Evolutionary conservation across 2,888 invertebrate genomes (phyloP).

Genomic region (Keiferia lycopersicella): DNA sequence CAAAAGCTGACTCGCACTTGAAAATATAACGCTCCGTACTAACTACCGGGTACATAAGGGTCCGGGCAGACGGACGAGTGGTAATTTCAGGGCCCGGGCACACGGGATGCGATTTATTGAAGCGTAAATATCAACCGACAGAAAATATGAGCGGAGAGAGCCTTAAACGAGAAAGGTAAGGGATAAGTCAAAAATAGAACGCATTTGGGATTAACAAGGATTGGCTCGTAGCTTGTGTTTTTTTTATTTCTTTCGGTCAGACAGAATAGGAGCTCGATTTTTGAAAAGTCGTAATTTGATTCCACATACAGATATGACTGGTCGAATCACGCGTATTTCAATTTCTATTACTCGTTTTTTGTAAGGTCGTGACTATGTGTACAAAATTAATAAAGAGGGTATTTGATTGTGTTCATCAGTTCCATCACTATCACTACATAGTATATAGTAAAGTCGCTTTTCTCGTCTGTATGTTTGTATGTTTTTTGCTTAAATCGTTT

Average conservation of each 20-base stretch:
- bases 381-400: too few species aligned
- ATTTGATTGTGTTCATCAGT: too few species aligned
- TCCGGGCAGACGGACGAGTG: conserved; percentile 17
- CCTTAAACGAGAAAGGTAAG: neutral
- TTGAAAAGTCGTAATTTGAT: too few species aligned
- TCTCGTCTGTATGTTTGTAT: too few species aligned
- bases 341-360: too few species aligned
- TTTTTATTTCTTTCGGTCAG: neutral
- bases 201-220: neutral
- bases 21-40: conserved; percentile 1
- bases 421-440: too few species aligned
- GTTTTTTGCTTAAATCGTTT: too few species aligned
- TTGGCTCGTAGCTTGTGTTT: neutral
- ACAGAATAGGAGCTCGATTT: neutral
- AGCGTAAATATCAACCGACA: conserved; percentile 20
- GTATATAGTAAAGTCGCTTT: too few species aligned
- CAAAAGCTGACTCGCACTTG: conserved; percentile 4
- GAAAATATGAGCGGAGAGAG: conserved; percentile 11
- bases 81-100: conserved; percentile 24
- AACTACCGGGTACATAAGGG: conserved; percentile 20
- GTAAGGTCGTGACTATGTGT: too few species aligned
- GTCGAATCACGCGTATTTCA: too few species aligned
- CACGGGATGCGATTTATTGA: conserved; percentile 25
- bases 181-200: neutral
- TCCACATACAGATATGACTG: too few species aligned